Evolutionary conservation across 2,113 vertebrate species (phyloP), one percentile per base, ranked within the genome.

Genomic region (Periophthalmodon schlosseri): DNA sequence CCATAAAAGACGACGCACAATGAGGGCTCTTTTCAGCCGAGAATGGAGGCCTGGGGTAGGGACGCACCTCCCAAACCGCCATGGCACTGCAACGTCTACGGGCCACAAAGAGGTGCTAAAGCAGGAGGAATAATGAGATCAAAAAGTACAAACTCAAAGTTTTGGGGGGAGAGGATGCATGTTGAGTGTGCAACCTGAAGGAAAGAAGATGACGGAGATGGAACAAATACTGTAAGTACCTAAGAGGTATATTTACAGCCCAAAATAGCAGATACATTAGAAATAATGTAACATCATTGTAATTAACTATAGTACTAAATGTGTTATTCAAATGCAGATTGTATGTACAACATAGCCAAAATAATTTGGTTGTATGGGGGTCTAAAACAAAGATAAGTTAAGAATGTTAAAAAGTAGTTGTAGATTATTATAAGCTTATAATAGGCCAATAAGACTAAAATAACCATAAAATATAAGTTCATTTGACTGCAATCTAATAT

Each of bases 1-100:
- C 90, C 86, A 91, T 91, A 91, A 92, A 91, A 88, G 86, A 90
- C 75, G 88, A 89, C 83, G 82, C 80, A 92, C 89, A 93, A 92
- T 89, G 84, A 92, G 87, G 76, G 78, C 80, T 92, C 86, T 86
- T 91, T 92, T 90, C 81, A 89, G 82, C 74, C 58, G 65, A 84
- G 85, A 72, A 85, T 84, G 84, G 86, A 83, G 76, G 88, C 83
- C 76, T 72, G 76, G 87, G 86, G 88, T 71, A 78, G 86, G 84
- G 85, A 76, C 80, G 85, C 84, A 88, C 88, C 87, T 88, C 86
- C 74, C 79, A 83, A 91, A 88, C 89, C 71, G 58, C 83, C 84
- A 77, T 75, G 60, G 82, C 85, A 87, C 87, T 85, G 83, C 79
- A 91, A 71, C 87, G 87, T 75, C 82, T n/a, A 65, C 66, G 14